These are phyloP conservation scores for Hoplostethus atlanticus DNA, from an alignment of 2,797 vertebrate species.

Conservation along the genomic window DNA sequence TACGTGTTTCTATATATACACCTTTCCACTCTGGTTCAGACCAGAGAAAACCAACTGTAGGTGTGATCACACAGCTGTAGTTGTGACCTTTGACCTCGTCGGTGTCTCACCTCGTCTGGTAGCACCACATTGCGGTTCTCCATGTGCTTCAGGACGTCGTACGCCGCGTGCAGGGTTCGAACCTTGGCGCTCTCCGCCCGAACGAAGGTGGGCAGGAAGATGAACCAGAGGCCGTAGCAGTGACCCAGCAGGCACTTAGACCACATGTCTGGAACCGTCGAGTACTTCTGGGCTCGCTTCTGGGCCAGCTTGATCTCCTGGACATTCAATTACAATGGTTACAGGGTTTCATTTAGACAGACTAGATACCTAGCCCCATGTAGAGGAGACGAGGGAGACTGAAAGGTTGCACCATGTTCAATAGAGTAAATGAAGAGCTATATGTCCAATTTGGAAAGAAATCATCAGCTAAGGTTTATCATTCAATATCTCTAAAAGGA, in stretches of 20 bases:
- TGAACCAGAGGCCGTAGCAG: slow-evolving; percentile 97
- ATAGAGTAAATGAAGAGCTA: too few species aligned
- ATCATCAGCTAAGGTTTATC: too few species aligned
- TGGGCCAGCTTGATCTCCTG: slow-evolving; percentile 96
- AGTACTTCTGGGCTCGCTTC: slow-evolving; percentile 91
- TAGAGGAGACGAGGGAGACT: too few species aligned
- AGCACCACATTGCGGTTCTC: slow-evolving; percentile 93
- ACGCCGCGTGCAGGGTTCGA: slow-evolving; percentile 89
- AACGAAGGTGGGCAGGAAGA: slow-evolving; percentile 93
- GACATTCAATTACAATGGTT: not conserved
- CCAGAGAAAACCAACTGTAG: too few species aligned
- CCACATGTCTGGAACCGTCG: slow-evolving; percentile 92
- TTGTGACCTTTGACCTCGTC: not conserved
- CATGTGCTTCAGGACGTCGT: slow-evolving; percentile 94
- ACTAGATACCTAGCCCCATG: too few species aligned
- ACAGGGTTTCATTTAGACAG: too few species aligned
- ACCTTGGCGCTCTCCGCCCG: slow-evolving; percentile 88
- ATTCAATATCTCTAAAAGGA: too few species aligned
- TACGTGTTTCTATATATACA: too few species aligned
- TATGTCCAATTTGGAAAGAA: too few species aligned
- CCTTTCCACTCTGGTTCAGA: too few species aligned
- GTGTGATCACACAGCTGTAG: too few species aligned
- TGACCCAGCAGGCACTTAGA: slow-evolving; percentile 94
- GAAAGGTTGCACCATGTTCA: too few species aligned
- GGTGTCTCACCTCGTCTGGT: slow-evolving; percentile 90